A percentile compares a stretch with the other conserved stretches of the same genome.
Evolutionary conservation across 2,113 vertebrate genomes (phyloP).

Genomic region (Apodemus speciosus): DNA sequence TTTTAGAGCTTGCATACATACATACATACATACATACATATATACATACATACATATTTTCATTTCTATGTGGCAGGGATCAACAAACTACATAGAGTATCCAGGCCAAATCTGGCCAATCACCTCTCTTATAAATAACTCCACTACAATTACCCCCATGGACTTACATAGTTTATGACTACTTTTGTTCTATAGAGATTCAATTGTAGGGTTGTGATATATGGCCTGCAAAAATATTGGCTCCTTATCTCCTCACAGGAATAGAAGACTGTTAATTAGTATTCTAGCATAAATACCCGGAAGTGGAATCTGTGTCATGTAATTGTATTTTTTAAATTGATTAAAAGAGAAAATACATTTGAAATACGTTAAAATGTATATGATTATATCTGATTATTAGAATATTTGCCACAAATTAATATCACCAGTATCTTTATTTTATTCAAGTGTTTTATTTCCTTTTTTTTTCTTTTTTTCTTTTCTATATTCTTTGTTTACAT

Average conservation of each 20-base stretch:
- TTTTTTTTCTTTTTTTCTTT: not conserved
- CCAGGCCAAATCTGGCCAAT: not conserved
- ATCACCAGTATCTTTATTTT: not conserved
- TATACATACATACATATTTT: not conserved
- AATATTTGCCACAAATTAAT: not conserved
- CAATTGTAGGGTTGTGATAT: not conserved
- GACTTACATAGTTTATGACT: not conserved
- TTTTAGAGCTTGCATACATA: not conserved
- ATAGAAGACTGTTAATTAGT: not conserved
- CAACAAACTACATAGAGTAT: not conserved
- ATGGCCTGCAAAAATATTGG: not conserved
- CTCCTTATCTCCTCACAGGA: not conserved
- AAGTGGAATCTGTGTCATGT: not conserved
- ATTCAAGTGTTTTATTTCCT: not conserved
- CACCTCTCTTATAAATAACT: not conserved
- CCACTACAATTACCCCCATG: not conserved
- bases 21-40: too few relatives aligned
- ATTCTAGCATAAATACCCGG: conserved; percentile 1
- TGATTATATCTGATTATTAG: not conserved
- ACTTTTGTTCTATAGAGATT: not conserved
- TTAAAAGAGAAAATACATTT: not conserved
- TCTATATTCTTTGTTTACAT: too few relatives aligned
- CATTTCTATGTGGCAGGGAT: not conserved
- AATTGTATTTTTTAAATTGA: not conserved
- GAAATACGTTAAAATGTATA: not conserved